Base-by-base conservation (phyloP, 2,888 invertebrate genomes). In the Drosophila yooni region DNA sequence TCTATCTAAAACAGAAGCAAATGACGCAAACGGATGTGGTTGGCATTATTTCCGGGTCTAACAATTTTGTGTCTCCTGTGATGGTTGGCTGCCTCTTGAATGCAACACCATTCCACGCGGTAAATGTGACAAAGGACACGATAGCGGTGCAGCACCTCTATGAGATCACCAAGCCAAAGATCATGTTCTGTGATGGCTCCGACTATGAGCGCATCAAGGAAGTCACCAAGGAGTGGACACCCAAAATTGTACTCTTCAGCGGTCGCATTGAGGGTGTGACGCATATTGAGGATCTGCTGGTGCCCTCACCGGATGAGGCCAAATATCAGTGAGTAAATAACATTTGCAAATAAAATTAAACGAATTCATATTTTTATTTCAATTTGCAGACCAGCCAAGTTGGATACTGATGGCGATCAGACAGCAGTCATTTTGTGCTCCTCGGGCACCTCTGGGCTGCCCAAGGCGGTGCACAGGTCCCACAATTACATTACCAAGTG, bases 401-500 rank as follows among this genome's bases (percentile, higher is more conserved):
- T 86, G 46, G 50, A 51, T 1, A 50, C 15, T 2, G 61, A 79
- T 63, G 70, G 69, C 1, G 79, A 83, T 54, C 83, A 88, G 29
- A 71, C 71, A 1, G 83, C 82, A 0, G 74, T 72, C 10, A 81
- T 91, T 51, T 38, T 91, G 10, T 85, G 89, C 62, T 91, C 91
- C 1, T 90, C 91, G 5, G 91, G 91, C 34, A 88, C 91, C 6
- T 74, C 86, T 0, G 91, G 91, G 7, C 2, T 77, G 15, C 83
- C 90, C 29, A 91, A 91, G 66, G 86, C 86, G 2, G 86, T 91
- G 21, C 61, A 72, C 2, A 18, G 90, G 2, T 83, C 85, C 13
- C 83, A 88, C 50, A 70, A 76, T 0, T 68, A 71, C 8, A 40
- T 76, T 0, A 54, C 56, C 11, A 34, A 52, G 8, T 58, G 66